Base-by-base conservation (phyloP, 2,888 invertebrate species). In the Leptopilina syphax region DNA sequence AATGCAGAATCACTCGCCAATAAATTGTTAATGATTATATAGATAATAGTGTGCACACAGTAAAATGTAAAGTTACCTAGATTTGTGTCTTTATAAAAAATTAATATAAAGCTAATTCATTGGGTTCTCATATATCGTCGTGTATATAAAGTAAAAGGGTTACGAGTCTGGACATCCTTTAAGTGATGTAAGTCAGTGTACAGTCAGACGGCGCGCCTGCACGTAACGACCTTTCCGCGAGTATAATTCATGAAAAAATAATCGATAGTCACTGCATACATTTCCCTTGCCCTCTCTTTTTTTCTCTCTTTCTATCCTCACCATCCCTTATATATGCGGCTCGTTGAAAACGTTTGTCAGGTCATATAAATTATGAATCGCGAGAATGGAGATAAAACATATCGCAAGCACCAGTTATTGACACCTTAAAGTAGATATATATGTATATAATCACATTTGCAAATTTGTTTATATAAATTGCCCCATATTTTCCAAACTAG, bases 151-250 rank as follows among this genome's bases (percentile, higher is more conserved):
- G 73, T 54, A 66, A 68, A 13, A 34, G 57, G 18, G 47, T 70
- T 27, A 44, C 27, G n/a, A n/a, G 50, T 68, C 44, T 63, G 24
- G 24, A 18, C 44, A 66, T 50, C 24, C 13, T 73, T 44, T 76
- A 66, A 82, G 82, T 82, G 83, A 80, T 80, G 78, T 68, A 78
- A 80, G 77, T 65, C 79, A 70, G 80, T 81, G 82, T 81, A 85
- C 77, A 83, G 83, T 84, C 85, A 84, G 85, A 79, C 84, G 77
- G 73, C 76, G 73, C 76, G 79, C 66, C 57, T 76, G 77, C 79
- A 79, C 66, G 54, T 73, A 73, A 73, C n/a, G 54, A 73, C 73
- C 73, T 73, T 57, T 73, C 57, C 77, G 67, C 77, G 34, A 79
- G 54, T 60, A 80, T 83, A 81, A 83, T 81, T 83, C 77, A 82